Evolutionary conservation across 2,888 invertebrate species (phyloP).

Genomic region (Parnassius smintheus): DNA sequence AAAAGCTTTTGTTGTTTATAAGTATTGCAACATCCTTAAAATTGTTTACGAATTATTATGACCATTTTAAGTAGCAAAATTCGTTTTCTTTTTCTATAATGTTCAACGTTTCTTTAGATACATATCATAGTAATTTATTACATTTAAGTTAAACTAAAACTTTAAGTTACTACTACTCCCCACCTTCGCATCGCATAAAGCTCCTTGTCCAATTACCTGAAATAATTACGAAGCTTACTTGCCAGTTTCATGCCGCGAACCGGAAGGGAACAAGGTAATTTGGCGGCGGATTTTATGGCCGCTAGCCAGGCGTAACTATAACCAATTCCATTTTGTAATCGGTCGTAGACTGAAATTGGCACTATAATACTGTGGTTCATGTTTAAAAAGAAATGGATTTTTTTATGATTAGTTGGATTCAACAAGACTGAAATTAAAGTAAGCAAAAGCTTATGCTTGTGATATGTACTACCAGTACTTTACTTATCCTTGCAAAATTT

Average conservation of each 20-base stretch:
- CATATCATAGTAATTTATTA: neutral
- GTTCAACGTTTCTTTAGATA: neutral
- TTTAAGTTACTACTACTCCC: neutral
- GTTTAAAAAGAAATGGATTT: slow-evolving; percentile 7
- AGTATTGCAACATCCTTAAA: too few relatives aligned
- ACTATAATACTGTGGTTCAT: neutral
- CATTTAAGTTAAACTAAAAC: neutral
- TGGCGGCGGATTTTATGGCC: slow-evolving; percentile 23
- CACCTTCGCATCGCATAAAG: slow-evolving; percentile 15
- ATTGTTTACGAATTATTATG: too few relatives aligned
- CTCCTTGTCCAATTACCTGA: slow-evolving; percentile 22
- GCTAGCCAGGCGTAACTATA: slow-evolving; percentile 19
- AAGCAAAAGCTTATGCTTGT: too few relatives aligned
- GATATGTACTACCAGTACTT: too few relatives aligned
- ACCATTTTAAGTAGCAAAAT: too few relatives aligned
- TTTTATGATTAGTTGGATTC: neutral
- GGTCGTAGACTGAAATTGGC: slow-evolving; percentile 19
- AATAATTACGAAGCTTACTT: slow-evolving; percentile 18
- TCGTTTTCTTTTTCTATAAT: too few relatives aligned
- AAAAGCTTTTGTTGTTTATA: too few relatives aligned
- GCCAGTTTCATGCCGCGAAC: slow-evolving; percentile 9
- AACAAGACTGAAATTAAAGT: neutral
- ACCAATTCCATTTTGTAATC: slow-evolving; percentile 24
- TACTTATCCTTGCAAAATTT: too few relatives aligned
- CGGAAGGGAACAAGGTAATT: slow-evolving; percentile 27